Percentiles rank a stretch among this genome's conserved stretches.
Evolutionary conservation across 1,140 invertebrate genomes (phyloP).

Genomic region (Drosophila teissieri): DNA sequence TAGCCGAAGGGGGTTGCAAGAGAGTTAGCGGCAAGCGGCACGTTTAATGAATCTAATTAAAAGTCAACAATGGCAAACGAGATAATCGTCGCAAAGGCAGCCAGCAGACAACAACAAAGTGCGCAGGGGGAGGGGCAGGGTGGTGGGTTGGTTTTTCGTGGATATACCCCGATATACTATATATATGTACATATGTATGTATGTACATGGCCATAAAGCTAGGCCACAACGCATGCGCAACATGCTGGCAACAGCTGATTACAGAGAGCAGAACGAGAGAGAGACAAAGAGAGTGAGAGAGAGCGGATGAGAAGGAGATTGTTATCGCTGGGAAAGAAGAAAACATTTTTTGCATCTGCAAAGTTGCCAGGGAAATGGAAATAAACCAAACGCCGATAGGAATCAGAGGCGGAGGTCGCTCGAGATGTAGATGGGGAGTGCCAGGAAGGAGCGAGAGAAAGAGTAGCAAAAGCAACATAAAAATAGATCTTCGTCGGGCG

Average conservation of each 20-base stretch:
- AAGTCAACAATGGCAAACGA: constrained; percentile 83
- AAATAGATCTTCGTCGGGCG: constrained; percentile 71
- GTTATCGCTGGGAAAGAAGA: constrained; percentile 42
- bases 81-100: constrained; percentile 69
- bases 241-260: constrained; percentile 72
- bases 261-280: constrained; percentile 8
- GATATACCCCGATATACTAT: neutral
- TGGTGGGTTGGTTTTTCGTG: constrained; percentile 8
- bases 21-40: constrained; percentile 65
- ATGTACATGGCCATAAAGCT: neutral
- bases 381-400: constrained; percentile 77
- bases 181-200: neutral
- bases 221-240: constrained; percentile 74
- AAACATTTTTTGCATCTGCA: constrained; percentile 68
- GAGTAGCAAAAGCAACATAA: constrained; percentile 65
- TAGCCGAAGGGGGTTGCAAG: constrained; percentile 32
- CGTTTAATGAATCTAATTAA: constrained; percentile 84
- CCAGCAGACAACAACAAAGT: constrained; percentile 30
- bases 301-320: constrained; percentile 29
- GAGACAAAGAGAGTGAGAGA: constrained; percentile 11
- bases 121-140: constrained; percentile 6
- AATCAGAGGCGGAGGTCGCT: constrained; percentile 29
- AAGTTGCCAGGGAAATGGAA: constrained; percentile 76
- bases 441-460: constrained; percentile 33
- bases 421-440: constrained; percentile 31